Percentiles rank a stretch among this genome's conserved stretches.
Conservation (phyloP, 1,140 invertebrate species). For the Zaprionus africanus region DNA sequence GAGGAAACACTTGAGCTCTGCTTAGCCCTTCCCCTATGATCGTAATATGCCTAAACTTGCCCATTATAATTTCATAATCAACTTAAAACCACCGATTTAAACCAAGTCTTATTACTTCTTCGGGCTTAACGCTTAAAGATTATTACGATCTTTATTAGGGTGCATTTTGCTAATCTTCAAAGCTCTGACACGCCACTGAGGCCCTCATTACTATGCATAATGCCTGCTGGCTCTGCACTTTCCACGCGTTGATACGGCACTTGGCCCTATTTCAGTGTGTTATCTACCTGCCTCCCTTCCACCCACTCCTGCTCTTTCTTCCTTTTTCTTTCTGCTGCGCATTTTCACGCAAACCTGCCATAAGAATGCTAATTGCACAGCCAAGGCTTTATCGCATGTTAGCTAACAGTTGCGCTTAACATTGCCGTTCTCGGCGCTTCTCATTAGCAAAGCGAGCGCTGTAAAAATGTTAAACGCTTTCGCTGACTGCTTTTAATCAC, state of each 20-base stretch:
- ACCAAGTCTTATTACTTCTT: neutral
- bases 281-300: neutral
- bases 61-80: neutral
- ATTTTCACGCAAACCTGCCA: slow-evolving; percentile 32
- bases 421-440: slow-evolving; percentile 30
- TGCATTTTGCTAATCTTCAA: neutral
- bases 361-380: slow-evolving; percentile 5
- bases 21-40: neutral
- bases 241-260: neutral
- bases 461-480: slow-evolving; percentile 12
- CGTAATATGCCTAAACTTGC: neutral
- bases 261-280: neutral
- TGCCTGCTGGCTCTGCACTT: neutral
- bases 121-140: slow-evolving; percentile 4
- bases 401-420: slow-evolving; percentile 33
- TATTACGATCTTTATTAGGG: neutral
- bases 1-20: neutral
- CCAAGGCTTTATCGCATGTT: slow-evolving; percentile 40
- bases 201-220: neutral
- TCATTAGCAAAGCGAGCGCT: slow-evolving; percentile 13
- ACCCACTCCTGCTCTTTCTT: neutral
- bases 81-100: neutral
- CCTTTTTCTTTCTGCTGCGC: neutral
- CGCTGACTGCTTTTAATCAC: neutral
- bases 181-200: neutral